Conservation (phyloP, 2,888 invertebrate genomes). For the Orthosia incerta region DNA sequence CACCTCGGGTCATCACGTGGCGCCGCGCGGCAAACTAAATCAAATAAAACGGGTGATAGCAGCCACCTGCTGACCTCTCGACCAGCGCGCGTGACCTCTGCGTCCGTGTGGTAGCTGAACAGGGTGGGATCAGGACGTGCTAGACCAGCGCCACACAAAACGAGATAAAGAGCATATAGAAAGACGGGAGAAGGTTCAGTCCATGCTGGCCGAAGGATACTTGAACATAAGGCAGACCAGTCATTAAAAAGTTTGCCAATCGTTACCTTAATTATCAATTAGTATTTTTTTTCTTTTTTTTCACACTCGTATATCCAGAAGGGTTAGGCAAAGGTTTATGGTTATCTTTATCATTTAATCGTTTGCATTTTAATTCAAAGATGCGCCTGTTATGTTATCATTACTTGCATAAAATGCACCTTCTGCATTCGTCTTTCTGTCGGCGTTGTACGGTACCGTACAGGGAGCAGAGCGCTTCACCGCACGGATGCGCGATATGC, state of each 20-base stretch:
- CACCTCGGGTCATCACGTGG: background rate
- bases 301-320: too few species aligned
- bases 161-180: background rate
- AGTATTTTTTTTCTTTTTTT: too few species aligned
- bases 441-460: background rate
- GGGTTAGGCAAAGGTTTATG: too few species aligned
- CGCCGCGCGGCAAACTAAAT: constrained; percentile 1
- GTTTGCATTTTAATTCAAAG: background rate
- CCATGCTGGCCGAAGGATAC: too few species aligned
- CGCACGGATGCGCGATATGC: too few species aligned
- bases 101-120: too few species aligned
- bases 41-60: background rate
- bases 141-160: background rate
- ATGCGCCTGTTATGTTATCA: background rate
- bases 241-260: background rate
- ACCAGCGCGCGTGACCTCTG: background rate
- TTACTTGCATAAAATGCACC: too few species aligned
- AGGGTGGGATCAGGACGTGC: background rate
- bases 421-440: background rate
- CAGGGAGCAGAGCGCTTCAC: background rate
- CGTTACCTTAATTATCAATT: too few species aligned
- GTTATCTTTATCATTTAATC: background rate
- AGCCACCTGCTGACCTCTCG: background rate
- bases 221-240: too few species aligned
- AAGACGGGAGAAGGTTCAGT: background rate